Evolutionary conservation across 2,888 invertebrate genomes (phyloP).

Genomic region (Rhabditophanes sp.): DNA sequence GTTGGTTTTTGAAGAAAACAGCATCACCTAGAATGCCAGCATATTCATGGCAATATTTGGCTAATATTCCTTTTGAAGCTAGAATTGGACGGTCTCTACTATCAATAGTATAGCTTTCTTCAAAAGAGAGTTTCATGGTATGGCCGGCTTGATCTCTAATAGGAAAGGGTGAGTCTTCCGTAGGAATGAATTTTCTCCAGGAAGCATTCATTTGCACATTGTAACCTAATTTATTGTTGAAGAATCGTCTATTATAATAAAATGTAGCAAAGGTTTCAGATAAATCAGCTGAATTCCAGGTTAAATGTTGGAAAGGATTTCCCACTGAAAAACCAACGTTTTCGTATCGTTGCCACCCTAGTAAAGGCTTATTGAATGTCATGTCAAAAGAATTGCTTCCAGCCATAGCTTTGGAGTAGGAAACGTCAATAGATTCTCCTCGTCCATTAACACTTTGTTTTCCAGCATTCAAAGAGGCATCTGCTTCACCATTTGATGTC

Average conservation of each 20-base stretch:
- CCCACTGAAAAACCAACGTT: conserved; percentile 11
- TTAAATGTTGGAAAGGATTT: conserved; percentile 23
- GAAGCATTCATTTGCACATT: too few species aligned
- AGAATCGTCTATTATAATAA: conserved; percentile 22
- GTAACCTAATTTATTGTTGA: conserved; percentile 18
- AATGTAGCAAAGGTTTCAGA: conserved; percentile 32
- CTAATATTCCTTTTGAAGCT: conserved; percentile 18
- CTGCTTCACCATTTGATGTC: conserved; percentile 34
- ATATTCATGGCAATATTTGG: conserved; percentile 58
- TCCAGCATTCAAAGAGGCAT: conserved; percentile 22
- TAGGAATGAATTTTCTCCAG: conserved; percentile 60
- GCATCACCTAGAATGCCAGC: conserved; percentile 80
- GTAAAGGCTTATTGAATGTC: conserved; percentile 66
- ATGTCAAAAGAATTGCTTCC: conserved; percentile 65
- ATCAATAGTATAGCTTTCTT: conserved; percentile 59
- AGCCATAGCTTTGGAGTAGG: conserved; percentile 33
- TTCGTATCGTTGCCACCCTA: conserved; percentile 48
- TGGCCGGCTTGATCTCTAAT: conserved; percentile 69
- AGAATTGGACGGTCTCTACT: conserved; percentile 35
- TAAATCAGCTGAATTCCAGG: conserved; percentile 36
- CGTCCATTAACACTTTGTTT: conserved; percentile 29
- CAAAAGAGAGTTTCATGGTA: conserved; percentile 68
- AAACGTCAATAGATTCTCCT: conserved; percentile 26
- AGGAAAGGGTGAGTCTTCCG: conserved; percentile 61
- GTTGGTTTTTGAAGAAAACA: conserved; percentile 69